phyloP scores from a whole-genome alignment of 2,888 invertebrate genomes.

The Hecatera dysodea region DNA sequence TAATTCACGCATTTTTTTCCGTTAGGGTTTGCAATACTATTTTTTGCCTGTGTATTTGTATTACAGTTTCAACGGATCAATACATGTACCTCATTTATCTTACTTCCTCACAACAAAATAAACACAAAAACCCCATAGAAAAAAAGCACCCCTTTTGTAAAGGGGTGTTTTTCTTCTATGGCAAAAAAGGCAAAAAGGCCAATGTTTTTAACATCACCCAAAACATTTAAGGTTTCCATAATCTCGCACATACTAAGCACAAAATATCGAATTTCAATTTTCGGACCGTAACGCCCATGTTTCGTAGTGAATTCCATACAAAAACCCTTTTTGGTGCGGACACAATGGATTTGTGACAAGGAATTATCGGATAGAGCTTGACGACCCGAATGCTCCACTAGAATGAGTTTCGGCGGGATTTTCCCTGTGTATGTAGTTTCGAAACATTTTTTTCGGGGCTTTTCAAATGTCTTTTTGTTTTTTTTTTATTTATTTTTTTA shows the following conservation, averaged over 20 bases:
- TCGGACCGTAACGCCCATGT: constrained; percentile 51
- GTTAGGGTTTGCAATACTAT: too few relatives aligned
- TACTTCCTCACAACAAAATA: not conserved
- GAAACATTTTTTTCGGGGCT: constrained; percentile 17
- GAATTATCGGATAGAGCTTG: constrained; percentile 68
- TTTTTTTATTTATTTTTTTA: too few relatives aligned
- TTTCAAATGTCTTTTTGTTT: constrained; percentile 40
- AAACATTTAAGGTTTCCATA: constrained; percentile 46
- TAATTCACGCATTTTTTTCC: too few relatives aligned
- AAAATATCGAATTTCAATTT: constrained; percentile 71
- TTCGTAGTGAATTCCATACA: constrained; percentile 52
- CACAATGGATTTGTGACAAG: constrained; percentile 70
- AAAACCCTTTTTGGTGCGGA: constrained; percentile 63
- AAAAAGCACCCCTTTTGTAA: constrained; percentile 18
- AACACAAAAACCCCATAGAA: not conserved
- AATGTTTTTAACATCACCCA: constrained; percentile 29
- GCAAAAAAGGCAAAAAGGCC: constrained; percentile 12
- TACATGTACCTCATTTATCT: constrained; percentile 29
- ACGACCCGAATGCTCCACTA: constrained; percentile 60
- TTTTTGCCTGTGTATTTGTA: too few relatives aligned
- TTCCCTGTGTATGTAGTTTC: constrained; percentile 38
- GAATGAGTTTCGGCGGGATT: constrained; percentile 60
- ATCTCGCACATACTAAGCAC: constrained; percentile 35
- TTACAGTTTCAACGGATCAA: constrained; percentile 3
- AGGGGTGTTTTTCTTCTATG: too few relatives aligned